A percentile compares a stretch with the other conserved stretches of the same genome.
Evolutionary conservation across 2,797 vertebrate species (phyloP).

Genomic region (Chloroceryle amazona): DNA sequence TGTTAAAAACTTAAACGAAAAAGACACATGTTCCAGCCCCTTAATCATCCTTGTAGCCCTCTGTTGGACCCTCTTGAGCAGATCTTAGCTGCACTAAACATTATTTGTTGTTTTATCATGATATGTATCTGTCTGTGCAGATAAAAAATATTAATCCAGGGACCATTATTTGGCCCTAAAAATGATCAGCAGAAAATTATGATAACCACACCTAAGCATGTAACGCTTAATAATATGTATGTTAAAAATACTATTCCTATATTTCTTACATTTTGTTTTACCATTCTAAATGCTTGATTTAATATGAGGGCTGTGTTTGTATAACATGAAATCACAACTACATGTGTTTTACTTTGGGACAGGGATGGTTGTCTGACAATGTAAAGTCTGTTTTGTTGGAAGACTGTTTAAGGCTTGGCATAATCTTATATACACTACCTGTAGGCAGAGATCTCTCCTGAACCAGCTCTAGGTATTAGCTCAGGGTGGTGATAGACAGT

Average conservation of each 20-base stretch:
- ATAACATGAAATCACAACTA: background rate
- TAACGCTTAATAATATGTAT: background rate
- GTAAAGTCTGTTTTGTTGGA: background rate
- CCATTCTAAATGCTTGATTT: background rate
- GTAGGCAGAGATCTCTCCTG: background rate
- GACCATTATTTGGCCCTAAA: background rate
- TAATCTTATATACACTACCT: background rate
- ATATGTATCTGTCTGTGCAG: background rate
- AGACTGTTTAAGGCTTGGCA: background rate
- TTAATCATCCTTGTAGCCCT: too few relatives aligned
- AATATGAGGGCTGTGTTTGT: background rate
- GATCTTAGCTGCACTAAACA: background rate
- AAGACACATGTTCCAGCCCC: background rate
- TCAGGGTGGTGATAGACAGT: background rate
- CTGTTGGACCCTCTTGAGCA: too few relatives aligned
- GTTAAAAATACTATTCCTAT: background rate
- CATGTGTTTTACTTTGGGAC: background rate
- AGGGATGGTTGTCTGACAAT: background rate
- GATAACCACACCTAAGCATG: background rate
- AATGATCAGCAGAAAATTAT: background rate
- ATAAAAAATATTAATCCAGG: background rate
- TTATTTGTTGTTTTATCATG: background rate
- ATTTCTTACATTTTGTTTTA: background rate
- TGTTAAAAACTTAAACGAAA: constrained; percentile 27
- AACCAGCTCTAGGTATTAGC: background rate